Evolutionary conservation across 2,113 vertebrate species (phyloP).

Genomic region (Oreochromis aureus): DNA sequence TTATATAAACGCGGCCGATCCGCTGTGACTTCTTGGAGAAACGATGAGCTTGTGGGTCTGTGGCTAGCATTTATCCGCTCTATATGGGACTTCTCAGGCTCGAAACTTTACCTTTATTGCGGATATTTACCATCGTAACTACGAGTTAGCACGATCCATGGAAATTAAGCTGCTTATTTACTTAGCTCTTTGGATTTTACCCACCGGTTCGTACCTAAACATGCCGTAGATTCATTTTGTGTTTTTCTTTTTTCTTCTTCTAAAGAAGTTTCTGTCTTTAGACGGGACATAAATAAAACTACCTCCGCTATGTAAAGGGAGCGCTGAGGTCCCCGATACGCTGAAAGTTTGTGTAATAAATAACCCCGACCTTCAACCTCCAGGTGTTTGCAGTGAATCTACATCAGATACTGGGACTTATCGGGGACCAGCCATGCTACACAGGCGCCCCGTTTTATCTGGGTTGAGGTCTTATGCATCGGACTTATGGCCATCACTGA

Average conservation of each 20-base stretch:
- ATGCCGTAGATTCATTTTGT: background rate
- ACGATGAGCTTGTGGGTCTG: background rate
- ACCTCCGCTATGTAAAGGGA: background rate
- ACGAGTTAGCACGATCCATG: background rate
- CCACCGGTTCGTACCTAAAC: background rate
- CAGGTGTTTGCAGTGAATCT: background rate
- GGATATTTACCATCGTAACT: background rate
- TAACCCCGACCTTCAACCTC: background rate
- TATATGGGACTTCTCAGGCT: background rate
- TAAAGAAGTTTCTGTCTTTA: background rate
- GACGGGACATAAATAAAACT: background rate
- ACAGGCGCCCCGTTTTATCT: background rate
- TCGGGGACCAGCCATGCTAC: background rate
- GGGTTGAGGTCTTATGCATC: background rate
- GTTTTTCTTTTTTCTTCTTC: background rate
- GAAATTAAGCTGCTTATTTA: constrained; percentile 30
- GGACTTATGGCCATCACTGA: background rate
- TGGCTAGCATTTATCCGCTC: background rate
- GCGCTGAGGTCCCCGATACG: background rate
- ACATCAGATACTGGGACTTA: background rate
- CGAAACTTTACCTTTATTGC: background rate
- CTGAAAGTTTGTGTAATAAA: background rate
- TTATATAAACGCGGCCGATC: constrained; percentile 22
- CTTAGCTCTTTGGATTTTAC: constrained; percentile 4
- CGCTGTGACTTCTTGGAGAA: background rate